phyloP scores from a whole-genome alignment of 2,797 vertebrate genomes.

The Thalassophryne amazonica region DNA sequence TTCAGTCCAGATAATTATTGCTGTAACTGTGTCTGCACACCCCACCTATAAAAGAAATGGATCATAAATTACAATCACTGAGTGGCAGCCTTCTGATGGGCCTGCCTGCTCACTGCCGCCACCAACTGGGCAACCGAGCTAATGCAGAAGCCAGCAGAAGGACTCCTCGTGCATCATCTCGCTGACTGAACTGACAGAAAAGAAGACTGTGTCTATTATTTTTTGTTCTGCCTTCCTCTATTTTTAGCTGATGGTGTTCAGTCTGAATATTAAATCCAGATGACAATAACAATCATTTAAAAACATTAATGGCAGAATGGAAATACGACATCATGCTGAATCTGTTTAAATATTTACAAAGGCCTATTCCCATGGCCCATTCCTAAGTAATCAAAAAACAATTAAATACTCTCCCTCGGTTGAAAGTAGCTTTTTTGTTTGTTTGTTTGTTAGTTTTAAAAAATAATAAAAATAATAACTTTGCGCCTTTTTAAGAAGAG shows the following conservation, averaged over 20 bases:
- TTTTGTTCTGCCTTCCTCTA: conserved; percentile 49
- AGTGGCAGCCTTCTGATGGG: conserved; percentile 87
- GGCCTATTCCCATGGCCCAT: conserved; percentile 79
- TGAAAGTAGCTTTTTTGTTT: conserved; percentile 79
- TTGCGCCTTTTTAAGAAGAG: conserved; percentile 76
- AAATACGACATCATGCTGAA: conserved; percentile 78
- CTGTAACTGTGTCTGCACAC: conserved; percentile 96
- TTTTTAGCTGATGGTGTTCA: conserved; percentile 53
- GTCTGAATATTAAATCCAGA: conserved; percentile 61
- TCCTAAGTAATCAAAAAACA: conserved; percentile 85
- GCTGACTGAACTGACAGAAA: conserved; percentile 44
- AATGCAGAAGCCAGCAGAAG: not conserved
- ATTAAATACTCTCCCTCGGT: conserved; percentile 84
- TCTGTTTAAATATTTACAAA: conserved; percentile 87
- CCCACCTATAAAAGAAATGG: conserved; percentile 98
- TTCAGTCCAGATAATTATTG: conserved; percentile 97
- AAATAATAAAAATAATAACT: conserved; percentile 80
- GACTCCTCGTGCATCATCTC: conserved; percentile 22
- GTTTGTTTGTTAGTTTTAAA: conserved; percentile 83
- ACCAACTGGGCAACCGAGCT: conserved; percentile 75
- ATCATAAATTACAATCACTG: conserved; percentile 93
- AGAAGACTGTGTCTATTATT: conserved; percentile 33
- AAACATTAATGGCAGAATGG: conserved; percentile 77
- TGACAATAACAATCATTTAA: conserved; percentile 77
- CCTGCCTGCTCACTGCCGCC: conserved; percentile 81